Evolutionary conservation across 2,797 vertebrate species (phyloP).

Genomic region (Tadarida brasiliensis): DNA sequence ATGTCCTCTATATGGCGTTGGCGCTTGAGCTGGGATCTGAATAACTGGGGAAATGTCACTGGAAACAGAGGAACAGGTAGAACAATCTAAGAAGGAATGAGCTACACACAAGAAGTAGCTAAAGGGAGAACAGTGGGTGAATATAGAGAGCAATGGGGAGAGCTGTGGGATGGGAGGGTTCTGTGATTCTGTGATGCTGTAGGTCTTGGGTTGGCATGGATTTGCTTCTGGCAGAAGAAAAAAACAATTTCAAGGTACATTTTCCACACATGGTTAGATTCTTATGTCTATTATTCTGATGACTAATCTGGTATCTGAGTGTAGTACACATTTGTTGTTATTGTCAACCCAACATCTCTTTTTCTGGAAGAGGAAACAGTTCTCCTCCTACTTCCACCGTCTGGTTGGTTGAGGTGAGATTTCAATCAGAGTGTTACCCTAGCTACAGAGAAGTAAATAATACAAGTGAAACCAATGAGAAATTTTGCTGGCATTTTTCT

Average conservation of each 20-base stretch:
- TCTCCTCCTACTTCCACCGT: background rate
- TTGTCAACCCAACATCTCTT: background rate
- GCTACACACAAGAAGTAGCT: background rate
- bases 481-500: slow-evolving; percentile 34
- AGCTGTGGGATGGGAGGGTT: background rate
- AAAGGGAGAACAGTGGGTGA: background rate
- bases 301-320: background rate
- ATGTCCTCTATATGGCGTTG: background rate
- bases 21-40: background rate
- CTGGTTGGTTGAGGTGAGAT: background rate
- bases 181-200: background rate
- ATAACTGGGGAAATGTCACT: background rate
- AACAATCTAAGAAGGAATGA: background rate
- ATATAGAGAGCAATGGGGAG: background rate
- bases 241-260: background rate
- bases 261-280: slow-evolving; percentile 28
- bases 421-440: background rate
- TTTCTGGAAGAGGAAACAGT: background rate
- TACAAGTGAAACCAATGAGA: background rate
- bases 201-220: background rate
- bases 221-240: background rate
- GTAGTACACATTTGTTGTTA: background rate
- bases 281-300: background rate
- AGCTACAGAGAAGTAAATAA: background rate
- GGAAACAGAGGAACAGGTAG: background rate